Base-by-base conservation (phyloP, 2,888 invertebrate genomes). In the Alentia gelatinosa region DNA sequence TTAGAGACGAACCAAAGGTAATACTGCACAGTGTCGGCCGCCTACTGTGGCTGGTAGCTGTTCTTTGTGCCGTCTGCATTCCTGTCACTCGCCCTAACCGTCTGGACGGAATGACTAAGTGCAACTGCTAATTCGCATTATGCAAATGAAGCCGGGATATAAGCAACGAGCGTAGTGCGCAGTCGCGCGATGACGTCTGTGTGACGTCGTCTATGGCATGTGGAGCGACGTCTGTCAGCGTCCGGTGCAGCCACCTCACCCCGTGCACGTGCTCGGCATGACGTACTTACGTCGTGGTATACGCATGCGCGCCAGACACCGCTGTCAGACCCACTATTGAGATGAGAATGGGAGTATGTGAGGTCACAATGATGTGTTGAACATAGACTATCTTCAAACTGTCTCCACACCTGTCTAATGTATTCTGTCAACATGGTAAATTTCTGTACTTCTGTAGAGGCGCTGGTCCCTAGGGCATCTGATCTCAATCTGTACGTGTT, bases 51-150 rank as follows among this genome's bases (percentile, higher is more conserved):
- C 63, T 63, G 19, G 63, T 63, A 26, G 35, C 12, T n/a, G 47
- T 37, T 83, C 86, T 30, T 26, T 86, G 86, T 3, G 47, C 9
- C 7, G 30, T 9, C 33, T 30, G 86, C 26, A 86, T 86, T 86
- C 86, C 47, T 35, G 86, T 86, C 86, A 86, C 39, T 47, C 47
- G 26, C 47, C 4, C 1, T 26, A 15, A 12, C 42, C 50, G 86
- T 86, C 86, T 86, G 86, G 47, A 33, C 47, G 42, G 86, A 86
- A 86, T 86, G 47, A 86, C 86, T 47, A 86, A 50, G 86, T 35
- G 86, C 86, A 30, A 47, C 86, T 86, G 86, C 86, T 86, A 86
- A 86, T 86, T 86, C 86, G 86, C 86, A 86, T 86, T 86, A 86
- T 86, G 86, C 33, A 86, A 86, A 86, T 86, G 86, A 86, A 47